Evolutionary conservation across 2,113 vertebrate species (phyloP).

Genomic region (Spilogale gracilis): DNA sequence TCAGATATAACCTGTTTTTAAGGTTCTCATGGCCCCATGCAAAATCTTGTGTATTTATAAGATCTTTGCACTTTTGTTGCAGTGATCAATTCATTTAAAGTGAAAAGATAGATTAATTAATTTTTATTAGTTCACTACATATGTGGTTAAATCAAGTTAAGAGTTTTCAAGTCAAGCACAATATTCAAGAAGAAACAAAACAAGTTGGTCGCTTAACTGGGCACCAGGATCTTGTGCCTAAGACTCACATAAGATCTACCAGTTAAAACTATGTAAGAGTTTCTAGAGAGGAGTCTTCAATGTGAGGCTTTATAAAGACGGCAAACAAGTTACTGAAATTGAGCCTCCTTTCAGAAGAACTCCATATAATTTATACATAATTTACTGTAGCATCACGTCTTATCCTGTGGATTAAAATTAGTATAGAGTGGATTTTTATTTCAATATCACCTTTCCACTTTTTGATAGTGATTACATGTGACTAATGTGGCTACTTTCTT

Average conservation of each 20-base stretch:
- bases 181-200: slow-evolving; percentile 47
- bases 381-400: background rate
- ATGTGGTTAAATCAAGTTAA: background rate
- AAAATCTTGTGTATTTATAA: background rate
- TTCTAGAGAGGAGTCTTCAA: background rate
- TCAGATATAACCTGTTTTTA: background rate
- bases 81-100: background rate
- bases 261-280: background rate
- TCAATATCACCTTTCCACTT: slow-evolving; percentile 25
- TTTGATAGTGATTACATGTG: background rate
- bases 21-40: background rate
- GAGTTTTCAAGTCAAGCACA: slow-evolving; percentile 4
- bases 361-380: background rate
- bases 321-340: background rate
- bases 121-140: background rate
- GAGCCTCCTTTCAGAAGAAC: background rate
- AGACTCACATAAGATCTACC: background rate
- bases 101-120: background rate
- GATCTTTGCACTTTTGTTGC: background rate
- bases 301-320: background rate
- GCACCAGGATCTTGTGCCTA: background rate
- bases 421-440: background rate
- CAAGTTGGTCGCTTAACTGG: background rate
- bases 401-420: background rate
- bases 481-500: background rate